These are phyloP conservation scores for Lucinisca nassula DNA, from an alignment of 2,888 invertebrate genomes.

Conservation along the genomic window DNA sequence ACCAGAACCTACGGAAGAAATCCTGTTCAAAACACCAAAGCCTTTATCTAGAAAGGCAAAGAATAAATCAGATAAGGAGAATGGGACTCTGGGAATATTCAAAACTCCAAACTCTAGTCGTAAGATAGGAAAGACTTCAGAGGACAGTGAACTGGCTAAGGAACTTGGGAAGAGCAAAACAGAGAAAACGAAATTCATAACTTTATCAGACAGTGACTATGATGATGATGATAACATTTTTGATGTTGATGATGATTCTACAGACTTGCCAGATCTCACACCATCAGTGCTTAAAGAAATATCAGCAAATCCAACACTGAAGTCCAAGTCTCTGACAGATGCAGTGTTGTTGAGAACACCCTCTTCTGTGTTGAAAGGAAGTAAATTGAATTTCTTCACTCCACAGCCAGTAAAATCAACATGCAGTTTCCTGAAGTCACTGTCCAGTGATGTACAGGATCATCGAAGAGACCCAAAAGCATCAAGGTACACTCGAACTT, in stretches of 20 bases:
- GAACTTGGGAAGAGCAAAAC: neutral
- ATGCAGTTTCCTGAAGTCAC: slow-evolving; percentile 77
- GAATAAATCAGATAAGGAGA: neutral
- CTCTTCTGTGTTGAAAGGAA: neutral
- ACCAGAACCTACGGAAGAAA: neutral
- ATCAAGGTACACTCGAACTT: no score
- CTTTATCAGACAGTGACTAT: slow-evolving; percentile 31
- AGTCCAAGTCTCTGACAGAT: neutral
- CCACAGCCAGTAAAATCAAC: slow-evolving; percentile 19
- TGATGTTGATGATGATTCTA: neutral
- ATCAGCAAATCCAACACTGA: neutral
- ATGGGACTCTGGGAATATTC: neutral
- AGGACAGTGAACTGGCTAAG: neutral
- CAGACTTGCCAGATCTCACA: neutral
- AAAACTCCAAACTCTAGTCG: neutral
- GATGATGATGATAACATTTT: neutral
- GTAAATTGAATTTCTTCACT: neutral
- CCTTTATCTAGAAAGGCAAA: slow-evolving; percentile 3
- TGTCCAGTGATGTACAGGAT: slow-evolving; percentile 65
- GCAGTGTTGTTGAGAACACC: neutral
- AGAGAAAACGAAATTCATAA: neutral
- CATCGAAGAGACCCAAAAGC: slow-evolving; percentile 76
- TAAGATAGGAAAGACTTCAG: neutral
- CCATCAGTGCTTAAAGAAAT: neutral
- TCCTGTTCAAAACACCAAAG: slow-evolving; percentile 26